Percentiles rank a stretch among this genome's conserved stretches.
Evolutionary conservation across 1,140 invertebrate genomes (phyloP).

Genomic region (Drosophila repleta): DNA sequence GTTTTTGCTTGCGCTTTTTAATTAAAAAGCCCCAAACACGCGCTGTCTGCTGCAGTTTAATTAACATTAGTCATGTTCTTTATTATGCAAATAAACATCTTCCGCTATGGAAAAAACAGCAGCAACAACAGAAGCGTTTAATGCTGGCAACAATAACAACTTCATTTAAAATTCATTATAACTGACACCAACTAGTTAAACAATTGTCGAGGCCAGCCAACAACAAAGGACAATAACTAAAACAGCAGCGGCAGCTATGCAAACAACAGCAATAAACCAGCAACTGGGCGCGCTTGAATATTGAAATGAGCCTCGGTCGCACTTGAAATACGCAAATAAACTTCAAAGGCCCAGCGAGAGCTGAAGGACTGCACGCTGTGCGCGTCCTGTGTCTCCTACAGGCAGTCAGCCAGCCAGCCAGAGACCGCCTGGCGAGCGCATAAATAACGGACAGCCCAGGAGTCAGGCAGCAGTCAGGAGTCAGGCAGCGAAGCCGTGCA

Average conservation of each 20-base stretch:
- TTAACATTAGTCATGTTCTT: constrained; percentile 72
- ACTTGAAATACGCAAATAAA: constrained; percentile 80
- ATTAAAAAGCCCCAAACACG: constrained; percentile 58
- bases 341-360: constrained; percentile 57
- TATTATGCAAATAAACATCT: constrained; percentile 75
- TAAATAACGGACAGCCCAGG: constrained; percentile 55
- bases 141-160: constrained; percentile 60
- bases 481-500: constrained; percentile 14
- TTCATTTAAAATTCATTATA: constrained; percentile 82
- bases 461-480: constrained; percentile 2
- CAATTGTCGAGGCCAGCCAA: constrained; percentile 53
- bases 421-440: constrained; percentile 59
- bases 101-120: constrained; percentile 9
- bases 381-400: constrained; percentile 24
- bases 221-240: constrained; percentile 51
- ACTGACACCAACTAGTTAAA: constrained; percentile 81
- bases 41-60: constrained; percentile 68
- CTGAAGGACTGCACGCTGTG: constrained; percentile 69
- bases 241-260: constrained; percentile 14
- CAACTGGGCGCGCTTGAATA: constrained; percentile 59
- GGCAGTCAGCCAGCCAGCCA: not conserved
- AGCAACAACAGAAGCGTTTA: constrained; percentile 41
- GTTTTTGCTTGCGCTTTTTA: constrained; percentile 45
- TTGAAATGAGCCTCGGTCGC: constrained; percentile 72
- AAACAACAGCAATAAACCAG: constrained; percentile 34